A percentile compares a stretch with the other conserved stretches of the same genome.
Conservation (phyloP, 2,113 vertebrate species). For the Brachypteracias leptosomus region DNA sequence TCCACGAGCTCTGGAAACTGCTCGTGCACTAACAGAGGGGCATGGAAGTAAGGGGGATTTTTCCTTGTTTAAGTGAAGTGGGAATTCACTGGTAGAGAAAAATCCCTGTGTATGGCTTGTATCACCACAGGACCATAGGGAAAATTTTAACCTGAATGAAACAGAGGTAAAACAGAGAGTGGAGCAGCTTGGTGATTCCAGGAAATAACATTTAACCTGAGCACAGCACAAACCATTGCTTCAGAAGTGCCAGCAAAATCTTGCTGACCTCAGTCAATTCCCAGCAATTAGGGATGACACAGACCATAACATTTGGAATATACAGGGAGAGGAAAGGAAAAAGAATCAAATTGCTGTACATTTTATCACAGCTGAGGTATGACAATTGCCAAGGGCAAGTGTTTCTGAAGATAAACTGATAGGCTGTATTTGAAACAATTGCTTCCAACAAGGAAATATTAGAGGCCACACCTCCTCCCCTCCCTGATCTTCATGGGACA, state of each 20-base stretch:
- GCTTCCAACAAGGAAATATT: not conserved
- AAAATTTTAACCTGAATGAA: not conserved
- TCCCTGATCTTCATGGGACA: not conserved
- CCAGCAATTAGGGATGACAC: not conserved
- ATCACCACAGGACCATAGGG: not conserved
- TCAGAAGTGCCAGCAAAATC: not conserved
- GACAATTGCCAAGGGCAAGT: not conserved
- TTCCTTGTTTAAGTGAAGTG: not conserved
- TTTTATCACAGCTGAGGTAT: not conserved
- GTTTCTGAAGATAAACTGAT: not conserved
- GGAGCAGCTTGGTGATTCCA: not conserved
- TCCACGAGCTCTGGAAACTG: not conserved
- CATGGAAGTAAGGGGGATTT: accelerated
- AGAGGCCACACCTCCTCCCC: not conserved
- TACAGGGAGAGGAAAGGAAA: not conserved
- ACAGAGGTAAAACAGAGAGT: not conserved
- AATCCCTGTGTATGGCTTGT: not conserved
- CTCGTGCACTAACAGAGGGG: not conserved
- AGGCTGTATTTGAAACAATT: not conserved
- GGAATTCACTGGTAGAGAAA: not conserved
- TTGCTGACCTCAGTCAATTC: not conserved
- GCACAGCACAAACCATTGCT: not conserved
- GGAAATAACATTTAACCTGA: not conserved
- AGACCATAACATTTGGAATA: not conserved
- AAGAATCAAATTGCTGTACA: not conserved